phyloP scores from a whole-genome alignment of 2,888 invertebrate species.

The Xylota segnis region DNA sequence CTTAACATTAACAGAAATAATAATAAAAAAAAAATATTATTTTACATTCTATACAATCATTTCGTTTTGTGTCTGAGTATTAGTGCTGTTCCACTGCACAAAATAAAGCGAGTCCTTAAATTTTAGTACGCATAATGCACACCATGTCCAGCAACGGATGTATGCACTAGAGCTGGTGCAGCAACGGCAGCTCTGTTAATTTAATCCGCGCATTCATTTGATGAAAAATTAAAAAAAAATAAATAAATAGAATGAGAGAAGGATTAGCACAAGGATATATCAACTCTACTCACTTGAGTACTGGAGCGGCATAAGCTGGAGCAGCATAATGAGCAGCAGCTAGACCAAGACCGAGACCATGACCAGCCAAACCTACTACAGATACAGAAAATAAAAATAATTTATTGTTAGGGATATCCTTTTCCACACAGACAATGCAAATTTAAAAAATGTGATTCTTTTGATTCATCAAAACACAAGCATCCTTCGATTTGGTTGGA shows the following conservation, averaged over 20 bases:
- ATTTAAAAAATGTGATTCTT: neutral
- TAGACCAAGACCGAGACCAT: conserved; percentile 73
- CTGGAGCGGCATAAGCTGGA: conserved; percentile 78
- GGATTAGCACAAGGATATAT: neutral
- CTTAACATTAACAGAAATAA: conserved; percentile 68
- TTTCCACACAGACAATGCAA: neutral
- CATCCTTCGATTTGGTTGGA: neutral
- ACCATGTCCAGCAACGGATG: conserved; percentile 84
- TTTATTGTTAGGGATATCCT: neutral
- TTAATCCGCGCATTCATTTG: neutral
- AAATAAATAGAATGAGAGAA: neutral
- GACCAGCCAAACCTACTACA: conserved; percentile 77
- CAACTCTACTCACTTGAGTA: conserved; percentile 81
- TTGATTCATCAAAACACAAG: too few relatives aligned
- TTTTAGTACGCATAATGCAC: conserved; percentile 83
- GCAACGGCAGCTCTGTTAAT: conserved; percentile 81
- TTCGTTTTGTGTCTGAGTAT: conserved; percentile 56
- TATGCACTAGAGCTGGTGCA: conserved; percentile 83
- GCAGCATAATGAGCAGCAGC: conserved; percentile 81
- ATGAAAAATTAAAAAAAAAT: neutral
- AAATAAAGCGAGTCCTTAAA: conserved; percentile 58
- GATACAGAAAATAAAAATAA: neutral
- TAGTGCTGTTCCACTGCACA: conserved; percentile 45
- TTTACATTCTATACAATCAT: conserved; percentile 61
- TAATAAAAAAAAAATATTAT: conserved; percentile 56